A percentile compares a stretch with the other conserved stretches of the same genome.
Conservation (phyloP, 2,888 invertebrate genomes). For the Agrotis exclamationis region DNA sequence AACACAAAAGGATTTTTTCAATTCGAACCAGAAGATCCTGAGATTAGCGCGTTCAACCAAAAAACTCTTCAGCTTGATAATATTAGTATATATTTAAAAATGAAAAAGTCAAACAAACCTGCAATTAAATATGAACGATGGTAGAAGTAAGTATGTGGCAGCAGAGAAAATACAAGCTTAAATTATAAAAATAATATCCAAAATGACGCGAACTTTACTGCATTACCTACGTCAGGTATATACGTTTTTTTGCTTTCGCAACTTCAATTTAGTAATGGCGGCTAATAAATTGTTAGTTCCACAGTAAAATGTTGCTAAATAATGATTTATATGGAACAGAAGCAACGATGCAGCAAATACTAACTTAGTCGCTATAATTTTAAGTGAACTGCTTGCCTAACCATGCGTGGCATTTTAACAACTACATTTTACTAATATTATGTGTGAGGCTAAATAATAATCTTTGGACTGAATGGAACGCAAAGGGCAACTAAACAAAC, state of each 20-base stretch:
- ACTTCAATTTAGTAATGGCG: slow-evolving; percentile 45
- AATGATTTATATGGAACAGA: slow-evolving; percentile 10
- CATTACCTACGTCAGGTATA: neutral
- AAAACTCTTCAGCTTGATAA: neutral
- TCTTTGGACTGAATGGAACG: too few species aligned
- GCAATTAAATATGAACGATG: neutral
- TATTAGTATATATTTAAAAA: neutral
- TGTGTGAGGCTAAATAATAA: too few species aligned
- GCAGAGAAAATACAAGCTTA: too few species aligned
- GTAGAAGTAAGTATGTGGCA: too few species aligned
- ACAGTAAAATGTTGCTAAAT: slow-evolving; percentile 21
- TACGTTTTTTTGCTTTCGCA: slow-evolving; percentile 30
- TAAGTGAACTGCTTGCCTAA: neutral
- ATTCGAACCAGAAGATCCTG: too few species aligned
- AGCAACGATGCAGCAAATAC: slow-evolving; percentile 19
- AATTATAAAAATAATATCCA: neutral
- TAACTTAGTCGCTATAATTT: slow-evolving; percentile 14
- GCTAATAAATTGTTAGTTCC: slow-evolving; percentile 40
- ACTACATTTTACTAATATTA: neutral
- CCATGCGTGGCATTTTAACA: neutral
- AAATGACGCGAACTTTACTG: slow-evolving; percentile 31
- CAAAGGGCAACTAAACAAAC: too few species aligned
- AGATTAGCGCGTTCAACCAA: too few species aligned
- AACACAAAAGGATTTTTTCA: too few species aligned
- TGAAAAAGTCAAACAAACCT: neutral